phyloP scores from a whole-genome alignment of 2,888 invertebrate species.

The Drosophila neutralis region DNA sequence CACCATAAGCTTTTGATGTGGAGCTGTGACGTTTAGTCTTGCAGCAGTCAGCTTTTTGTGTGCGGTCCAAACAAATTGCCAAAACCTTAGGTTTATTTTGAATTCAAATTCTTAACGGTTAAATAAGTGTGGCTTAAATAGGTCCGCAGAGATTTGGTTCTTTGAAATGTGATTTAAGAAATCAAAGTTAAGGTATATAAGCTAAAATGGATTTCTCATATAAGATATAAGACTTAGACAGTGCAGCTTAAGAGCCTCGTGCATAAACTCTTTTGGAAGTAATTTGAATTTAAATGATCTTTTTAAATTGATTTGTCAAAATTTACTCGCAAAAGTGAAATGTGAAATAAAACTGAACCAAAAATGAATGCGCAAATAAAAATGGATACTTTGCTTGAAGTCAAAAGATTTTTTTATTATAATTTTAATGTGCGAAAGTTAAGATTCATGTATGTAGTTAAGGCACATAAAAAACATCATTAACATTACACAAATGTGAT shows the following conservation, averaged over 20 bases:
- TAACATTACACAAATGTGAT: conserved; percentile 15
- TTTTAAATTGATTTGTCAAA: background rate
- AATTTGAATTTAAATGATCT: background rate
- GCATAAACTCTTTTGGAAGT: background rate
- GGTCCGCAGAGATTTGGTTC: background rate
- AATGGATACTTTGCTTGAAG: conserved; percentile 14
- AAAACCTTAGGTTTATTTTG: conserved; percentile 6
- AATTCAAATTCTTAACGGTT: background rate
- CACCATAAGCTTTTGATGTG: conserved; percentile 27
- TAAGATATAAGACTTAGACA: background rate
- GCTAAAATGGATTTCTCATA: background rate
- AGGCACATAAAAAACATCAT: conserved; percentile 21
- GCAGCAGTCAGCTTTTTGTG: conserved; percentile 22
- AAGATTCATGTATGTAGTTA: conserved; percentile 22
- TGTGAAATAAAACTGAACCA: conserved; percentile 13
- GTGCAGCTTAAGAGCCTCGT: background rate
- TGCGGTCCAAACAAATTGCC: conserved; percentile 8
- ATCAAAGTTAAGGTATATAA: background rate
- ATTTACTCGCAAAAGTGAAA: conserved; percentile 61
- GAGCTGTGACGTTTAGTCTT: conserved; percentile 23
- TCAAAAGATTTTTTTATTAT: conserved; percentile 26
- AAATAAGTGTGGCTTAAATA: background rate
- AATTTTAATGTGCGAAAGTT: conserved; percentile 66
- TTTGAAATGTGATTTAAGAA: background rate
- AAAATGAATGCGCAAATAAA: conserved; percentile 60